Conservation (phyloP, 2,888 invertebrate genomes). For the Dicyrtoma fusca region DNA sequence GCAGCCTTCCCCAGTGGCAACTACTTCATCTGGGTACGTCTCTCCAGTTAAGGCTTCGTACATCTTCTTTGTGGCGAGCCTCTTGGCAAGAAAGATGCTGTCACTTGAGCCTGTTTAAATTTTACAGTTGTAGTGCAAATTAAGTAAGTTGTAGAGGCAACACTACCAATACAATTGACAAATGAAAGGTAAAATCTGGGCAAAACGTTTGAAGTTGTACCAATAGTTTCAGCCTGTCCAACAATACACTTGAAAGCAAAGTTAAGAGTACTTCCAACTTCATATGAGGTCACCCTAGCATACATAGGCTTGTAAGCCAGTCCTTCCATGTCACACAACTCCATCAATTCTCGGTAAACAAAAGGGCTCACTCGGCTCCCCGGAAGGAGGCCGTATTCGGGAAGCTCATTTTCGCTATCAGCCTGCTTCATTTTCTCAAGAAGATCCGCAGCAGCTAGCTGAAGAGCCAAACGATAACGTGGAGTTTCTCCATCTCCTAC, state of each 20-base stretch:
- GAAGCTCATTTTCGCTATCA: background rate
- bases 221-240: no score
- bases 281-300: no score
- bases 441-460: conserved; percentile 45
- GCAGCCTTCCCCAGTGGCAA: no score
- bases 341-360: conserved; percentile 36
- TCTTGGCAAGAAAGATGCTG: conserved; percentile 32
- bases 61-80: conserved; percentile 40
- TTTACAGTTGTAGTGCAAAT: no score
- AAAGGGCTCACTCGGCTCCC: conserved; percentile 36
- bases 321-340: no score
- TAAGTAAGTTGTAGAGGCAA: no score
- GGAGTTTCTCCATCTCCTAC: conserved; percentile 45
- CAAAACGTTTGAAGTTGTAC: no score
- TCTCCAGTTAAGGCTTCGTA: conserved; percentile 24
- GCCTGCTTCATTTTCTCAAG: conserved; percentile 25
- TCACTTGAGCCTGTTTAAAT: conserved; percentile 41
- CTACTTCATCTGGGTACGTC: conserved; percentile 24
- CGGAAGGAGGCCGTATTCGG: conserved; percentile 38
- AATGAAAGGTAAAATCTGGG: no score
- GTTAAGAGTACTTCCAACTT: no score
- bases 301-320: no score
- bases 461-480: conserved; percentile 30
- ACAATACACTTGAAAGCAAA: no score
- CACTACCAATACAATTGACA: no score